phyloP scores from a whole-genome alignment of 2,113 vertebrate genomes.

The Suncus etruscus region DNA sequence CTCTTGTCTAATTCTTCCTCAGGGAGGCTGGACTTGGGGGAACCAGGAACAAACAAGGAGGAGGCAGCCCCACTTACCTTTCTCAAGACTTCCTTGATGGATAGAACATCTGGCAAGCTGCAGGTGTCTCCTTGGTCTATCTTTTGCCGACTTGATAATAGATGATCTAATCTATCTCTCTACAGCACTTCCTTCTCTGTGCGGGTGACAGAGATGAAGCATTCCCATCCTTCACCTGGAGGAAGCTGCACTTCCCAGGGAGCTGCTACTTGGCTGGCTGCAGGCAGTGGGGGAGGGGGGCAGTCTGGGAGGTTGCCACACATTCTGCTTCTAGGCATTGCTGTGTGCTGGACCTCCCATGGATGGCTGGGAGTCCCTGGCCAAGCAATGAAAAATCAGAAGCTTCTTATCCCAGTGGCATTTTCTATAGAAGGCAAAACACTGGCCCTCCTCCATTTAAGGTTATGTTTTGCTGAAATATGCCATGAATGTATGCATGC shows the following conservation, averaged over 20 bases:
- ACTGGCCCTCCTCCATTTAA: background rate
- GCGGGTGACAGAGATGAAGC: constrained; percentile 85
- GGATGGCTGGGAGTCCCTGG: background rate
- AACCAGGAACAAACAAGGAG: background rate
- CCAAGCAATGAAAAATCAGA: background rate
- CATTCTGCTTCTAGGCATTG: background rate
- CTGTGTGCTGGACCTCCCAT: background rate
- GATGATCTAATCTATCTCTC: constrained; percentile 87
- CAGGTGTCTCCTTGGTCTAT: constrained; percentile 86
- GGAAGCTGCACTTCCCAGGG: constrained; percentile 71
- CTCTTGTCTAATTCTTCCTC: background rate
- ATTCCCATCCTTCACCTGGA: constrained; percentile 79
- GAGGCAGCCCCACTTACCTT: constrained; percentile 61
- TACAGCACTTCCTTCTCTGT: constrained; percentile 83
- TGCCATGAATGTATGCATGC: background rate
- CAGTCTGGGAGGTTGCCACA: constrained; percentile 35
- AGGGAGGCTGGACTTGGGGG: background rate
- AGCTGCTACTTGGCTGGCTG: constrained; percentile 31
- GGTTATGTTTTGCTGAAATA: background rate
- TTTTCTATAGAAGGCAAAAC: background rate
- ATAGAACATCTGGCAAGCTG: constrained; percentile 88
- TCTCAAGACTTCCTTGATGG: constrained; percentile 84
- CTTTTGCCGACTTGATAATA: constrained; percentile 86
- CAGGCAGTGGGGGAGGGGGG: background rate
- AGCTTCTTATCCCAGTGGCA: background rate